A percentile compares a stretch with the other conserved stretches of the same genome.
Conservation (phyloP, 2,113 vertebrate genomes). For the Hassar affinis region DNA sequence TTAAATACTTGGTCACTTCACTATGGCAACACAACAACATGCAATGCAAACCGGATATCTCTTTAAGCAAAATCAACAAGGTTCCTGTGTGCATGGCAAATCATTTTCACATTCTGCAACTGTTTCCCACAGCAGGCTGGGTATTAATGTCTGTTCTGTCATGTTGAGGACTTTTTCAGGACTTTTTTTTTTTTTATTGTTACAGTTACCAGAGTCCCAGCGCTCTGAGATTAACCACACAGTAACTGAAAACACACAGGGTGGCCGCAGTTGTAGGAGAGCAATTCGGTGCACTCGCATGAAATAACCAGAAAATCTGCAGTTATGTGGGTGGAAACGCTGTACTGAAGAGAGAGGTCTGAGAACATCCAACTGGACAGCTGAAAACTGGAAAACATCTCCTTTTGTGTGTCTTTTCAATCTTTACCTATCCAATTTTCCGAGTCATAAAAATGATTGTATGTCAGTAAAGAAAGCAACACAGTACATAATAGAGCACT, state of each 20-base stretch:
- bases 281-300: neutral
- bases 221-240: neutral
- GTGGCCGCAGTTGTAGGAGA: neutral
- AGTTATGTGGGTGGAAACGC: neutral
- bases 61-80: neutral
- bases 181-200: neutral
- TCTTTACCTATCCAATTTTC: neutral
- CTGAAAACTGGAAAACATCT: neutral
- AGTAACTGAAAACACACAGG: neutral
- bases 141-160: neutral
- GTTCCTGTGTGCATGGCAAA: neutral
- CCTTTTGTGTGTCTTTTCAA: neutral
- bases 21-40: slow-evolving; percentile 40
- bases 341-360: neutral
- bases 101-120: neutral
- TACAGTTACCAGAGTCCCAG: neutral
- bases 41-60: slow-evolving; percentile 1
- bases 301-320: neutral
- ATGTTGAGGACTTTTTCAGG: neutral
- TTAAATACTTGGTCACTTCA: slow-evolving; percentile 24
- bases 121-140: slow-evolving; percentile 1
- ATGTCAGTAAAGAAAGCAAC: too few relatives aligned
- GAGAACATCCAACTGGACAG: neutral
- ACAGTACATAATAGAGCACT: too few relatives aligned
- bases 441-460: too few relatives aligned